Evolutionary conservation across 1,140 invertebrate species (phyloP).

Genomic region (Carposina sasakii): DNA sequence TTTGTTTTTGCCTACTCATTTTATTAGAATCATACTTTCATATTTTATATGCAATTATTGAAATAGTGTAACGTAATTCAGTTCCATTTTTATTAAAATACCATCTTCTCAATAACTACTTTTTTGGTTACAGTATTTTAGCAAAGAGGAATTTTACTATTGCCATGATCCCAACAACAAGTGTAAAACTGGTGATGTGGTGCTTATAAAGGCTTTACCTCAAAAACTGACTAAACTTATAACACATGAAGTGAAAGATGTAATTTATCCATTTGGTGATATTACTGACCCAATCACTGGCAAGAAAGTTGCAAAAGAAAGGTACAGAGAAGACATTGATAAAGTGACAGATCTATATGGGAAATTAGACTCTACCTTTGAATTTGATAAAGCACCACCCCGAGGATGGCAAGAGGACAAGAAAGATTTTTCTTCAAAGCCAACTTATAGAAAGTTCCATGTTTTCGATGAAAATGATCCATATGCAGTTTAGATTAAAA

Average conservation of each 20-base stretch:
- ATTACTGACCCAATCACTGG: conserved; percentile 87
- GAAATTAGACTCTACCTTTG: conserved; percentile 77
- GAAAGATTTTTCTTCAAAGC: conserved; percentile 85
- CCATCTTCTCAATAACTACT: conserved; percentile 15
- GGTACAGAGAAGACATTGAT: conserved; percentile 84
- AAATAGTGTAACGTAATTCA: too few species aligned
- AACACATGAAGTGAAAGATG: conserved; percentile 84
- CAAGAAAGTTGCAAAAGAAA: conserved; percentile 81
- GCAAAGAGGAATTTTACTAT: conserved; percentile 79
- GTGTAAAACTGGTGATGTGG: conserved; percentile 87
- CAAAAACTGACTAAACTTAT: conserved; percentile 83
- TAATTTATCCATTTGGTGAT: conserved; percentile 87
- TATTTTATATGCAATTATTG: too few species aligned
- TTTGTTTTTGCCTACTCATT: conserved; percentile 5
- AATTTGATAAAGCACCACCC: conserved; percentile 83
- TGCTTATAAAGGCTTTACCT: conserved; percentile 82
- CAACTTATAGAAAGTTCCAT: conserved; percentile 83
- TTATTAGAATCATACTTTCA: too few species aligned
- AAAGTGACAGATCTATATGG: conserved; percentile 80
- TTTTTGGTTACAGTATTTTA: conserved; percentile 81
- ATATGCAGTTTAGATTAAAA: conserved; percentile 72
- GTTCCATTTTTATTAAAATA: conserved; percentile 19
- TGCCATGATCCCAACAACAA: conserved; percentile 84
- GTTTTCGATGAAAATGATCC: conserved; percentile 81
- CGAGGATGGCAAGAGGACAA: conserved; percentile 87